A percentile compares a stretch with the other conserved stretches of the same genome.
Evolutionary conservation across 2,113 vertebrate genomes (phyloP).

Genomic region (Leiothrix lutea): DNA sequence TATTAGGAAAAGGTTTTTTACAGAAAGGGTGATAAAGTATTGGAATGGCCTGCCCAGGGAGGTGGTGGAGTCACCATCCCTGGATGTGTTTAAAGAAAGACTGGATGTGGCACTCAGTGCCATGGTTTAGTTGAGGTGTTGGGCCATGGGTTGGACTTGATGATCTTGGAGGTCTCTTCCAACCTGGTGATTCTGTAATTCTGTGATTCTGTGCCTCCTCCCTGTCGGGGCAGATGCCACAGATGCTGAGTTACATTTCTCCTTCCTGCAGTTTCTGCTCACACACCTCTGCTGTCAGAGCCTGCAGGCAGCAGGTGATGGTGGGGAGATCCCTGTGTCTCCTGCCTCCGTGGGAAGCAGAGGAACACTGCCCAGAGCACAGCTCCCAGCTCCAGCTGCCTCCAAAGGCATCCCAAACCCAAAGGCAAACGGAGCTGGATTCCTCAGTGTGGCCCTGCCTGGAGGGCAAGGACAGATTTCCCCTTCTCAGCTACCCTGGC

Average conservation of each 20-base stretch:
- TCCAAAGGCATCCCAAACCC: not conserved
- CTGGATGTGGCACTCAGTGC: not conserved
- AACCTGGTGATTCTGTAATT: no score
- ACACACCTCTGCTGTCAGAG: not conserved
- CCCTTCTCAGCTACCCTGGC: not conserved
- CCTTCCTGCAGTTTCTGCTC: not conserved
- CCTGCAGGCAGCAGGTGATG: not conserved
- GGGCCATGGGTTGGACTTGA: fast-evolving
- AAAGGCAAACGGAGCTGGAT: not conserved
- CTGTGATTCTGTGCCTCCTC: not conserved
- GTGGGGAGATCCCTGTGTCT: not conserved
- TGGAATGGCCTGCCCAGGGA: fast-evolving
- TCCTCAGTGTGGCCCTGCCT: not conserved
- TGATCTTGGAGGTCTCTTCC: not conserved
- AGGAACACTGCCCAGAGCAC: not conserved
- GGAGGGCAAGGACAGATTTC: not conserved
- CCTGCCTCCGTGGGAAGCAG: not conserved
- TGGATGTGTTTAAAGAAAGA: not conserved
- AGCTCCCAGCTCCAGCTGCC: not conserved
- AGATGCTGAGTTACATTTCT: not conserved
- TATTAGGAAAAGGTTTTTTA: not conserved
- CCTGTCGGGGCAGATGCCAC: fast-evolving
- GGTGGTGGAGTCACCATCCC: not conserved
- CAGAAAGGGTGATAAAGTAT: not conserved
- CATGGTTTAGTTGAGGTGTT: no score